These are phyloP conservation scores for Mythimna ferrago DNA, from an alignment of 2,888 invertebrate genomes.

Conservation along the genomic window DNA sequence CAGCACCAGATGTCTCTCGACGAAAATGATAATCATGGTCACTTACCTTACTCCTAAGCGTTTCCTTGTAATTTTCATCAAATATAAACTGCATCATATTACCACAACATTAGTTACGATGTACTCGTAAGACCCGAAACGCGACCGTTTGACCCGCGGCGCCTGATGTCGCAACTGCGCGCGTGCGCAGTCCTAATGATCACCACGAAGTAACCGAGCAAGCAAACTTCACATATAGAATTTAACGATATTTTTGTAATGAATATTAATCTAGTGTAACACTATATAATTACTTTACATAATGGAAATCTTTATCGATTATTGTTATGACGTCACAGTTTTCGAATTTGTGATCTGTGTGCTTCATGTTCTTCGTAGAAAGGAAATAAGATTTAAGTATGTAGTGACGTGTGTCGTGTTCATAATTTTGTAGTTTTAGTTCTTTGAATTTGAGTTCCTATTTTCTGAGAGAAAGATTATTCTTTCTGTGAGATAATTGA, in stretches of 20 bases:
- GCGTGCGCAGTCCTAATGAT: slow-evolving; percentile 35
- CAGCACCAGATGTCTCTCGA: background rate
- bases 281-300: slow-evolving; percentile 17
- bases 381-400: slow-evolving; percentile 4
- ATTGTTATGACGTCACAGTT: slow-evolving; percentile 16
- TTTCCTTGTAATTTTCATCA: background rate
- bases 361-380: background rate
- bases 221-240: slow-evolving; percentile 18
- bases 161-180: slow-evolving; percentile 25
- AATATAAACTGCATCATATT: background rate
- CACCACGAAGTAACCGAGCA: slow-evolving; percentile 7
- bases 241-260: slow-evolving; percentile 47
- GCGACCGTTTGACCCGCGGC: slow-evolving; percentile 39
- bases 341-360: background rate
- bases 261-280: slow-evolving; percentile 52
- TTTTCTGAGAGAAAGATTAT: background rate
- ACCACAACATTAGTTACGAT: slow-evolving; percentile 8
- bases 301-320: slow-evolving; percentile 19
- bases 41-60: slow-evolving; percentile 28
- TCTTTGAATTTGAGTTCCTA: background rate
- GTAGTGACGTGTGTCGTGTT: background rate
- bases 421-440: background rate
- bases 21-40: background rate
- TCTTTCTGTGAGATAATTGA: too few relatives aligned
- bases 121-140: slow-evolving; percentile 17